These are phyloP conservation scores for Sisyra terminalis DNA, from an alignment of 2,888 invertebrate genomes.

Conservation along the genomic window DNA sequence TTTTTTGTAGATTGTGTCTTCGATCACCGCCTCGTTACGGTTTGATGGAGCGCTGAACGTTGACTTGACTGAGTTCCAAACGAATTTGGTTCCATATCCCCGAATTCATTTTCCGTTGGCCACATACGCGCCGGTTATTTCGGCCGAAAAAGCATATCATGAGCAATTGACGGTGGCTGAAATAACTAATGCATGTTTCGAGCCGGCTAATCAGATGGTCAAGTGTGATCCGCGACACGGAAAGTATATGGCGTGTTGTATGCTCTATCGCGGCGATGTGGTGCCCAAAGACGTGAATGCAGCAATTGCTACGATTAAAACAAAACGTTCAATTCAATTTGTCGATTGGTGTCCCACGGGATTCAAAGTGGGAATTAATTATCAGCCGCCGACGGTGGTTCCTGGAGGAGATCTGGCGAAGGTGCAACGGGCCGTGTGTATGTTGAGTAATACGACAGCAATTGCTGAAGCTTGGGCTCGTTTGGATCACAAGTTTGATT, in stretches of 20 bases:
- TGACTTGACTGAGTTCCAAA: constrained; percentile 88
- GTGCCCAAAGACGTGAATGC: constrained; percentile 89
- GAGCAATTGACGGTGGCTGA: constrained; percentile 82
- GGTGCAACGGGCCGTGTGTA: constrained; percentile 89
- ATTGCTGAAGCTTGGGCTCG: constrained; percentile 94
- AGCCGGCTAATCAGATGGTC: constrained; percentile 87
- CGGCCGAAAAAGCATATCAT: constrained; percentile 85
- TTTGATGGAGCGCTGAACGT: constrained; percentile 89
- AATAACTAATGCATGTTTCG: constrained; percentile 90
- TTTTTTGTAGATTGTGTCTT: constrained; percentile 59
- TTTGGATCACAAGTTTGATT: constrained; percentile 86
- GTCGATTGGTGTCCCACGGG: constrained; percentile 80
- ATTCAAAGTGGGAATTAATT: constrained; percentile 72
- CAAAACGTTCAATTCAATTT: constrained; percentile 83
- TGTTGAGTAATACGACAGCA: constrained; percentile 92
- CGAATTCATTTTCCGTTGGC: constrained; percentile 89
- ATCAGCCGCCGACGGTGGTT: constrained; percentile 80
- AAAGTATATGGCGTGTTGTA: constrained; percentile 89
- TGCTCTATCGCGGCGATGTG: constrained; percentile 86
- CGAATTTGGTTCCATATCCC: constrained; percentile 85
- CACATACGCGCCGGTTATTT: constrained; percentile 83
- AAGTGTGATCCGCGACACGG: constrained; percentile 83
- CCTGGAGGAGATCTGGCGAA: constrained; percentile 86
- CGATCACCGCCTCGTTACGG: constrained; percentile 83
- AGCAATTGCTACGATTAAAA: constrained; percentile 85